Base-by-base conservation (phyloP, 2,888 invertebrate species). In the Drosophila helvetica region DNA sequence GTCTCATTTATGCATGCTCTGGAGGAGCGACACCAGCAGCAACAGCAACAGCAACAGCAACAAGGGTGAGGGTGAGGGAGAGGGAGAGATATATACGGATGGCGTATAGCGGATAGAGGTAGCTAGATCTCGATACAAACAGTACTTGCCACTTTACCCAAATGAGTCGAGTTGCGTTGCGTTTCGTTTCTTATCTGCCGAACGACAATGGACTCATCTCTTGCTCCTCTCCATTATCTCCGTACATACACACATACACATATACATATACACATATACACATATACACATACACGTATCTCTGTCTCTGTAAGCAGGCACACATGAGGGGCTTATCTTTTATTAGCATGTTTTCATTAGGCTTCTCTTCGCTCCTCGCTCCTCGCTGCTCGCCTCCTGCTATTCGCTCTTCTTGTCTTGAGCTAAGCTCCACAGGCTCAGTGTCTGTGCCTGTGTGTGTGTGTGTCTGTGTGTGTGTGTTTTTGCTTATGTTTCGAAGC, bases 281-380 rank as follows among this genome's bases (percentile, higher is more conserved):
- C 3, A 17, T 18, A 15, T 1, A 30, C 9, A 8, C 2, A 9
- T 9, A 33, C 12, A 15, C 1, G 1, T 38, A 7, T n/a, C 15
- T 19, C 52, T 33, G 3, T 10, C 51, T 50, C 56, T 12, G 12
- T n/a, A 50, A 30, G 65, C 47, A 64, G 33, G 46, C 58, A 68
- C 47, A 72, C 45, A 72, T 73, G 70, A 69, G 65, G 60, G 70
- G 78, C 80, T 86, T 86, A 86, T 86, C 89, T 87, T 86, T 88
- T 82, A 86, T 82, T 78, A 73, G 73, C 88, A 77, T 78, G 83
- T 77, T 76, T 79, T 79, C 87, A 86, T 86, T 81, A 75, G 71
- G 67, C 67, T 80, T 80, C 63, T 72, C 70, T 27, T 27, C 2
- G 27, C 43, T 57, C 12, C 25, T 50, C 5, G 18, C 27, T 55